These are phyloP conservation scores for Acromyrmex echinatior DNA, from an alignment of 1,140 invertebrate species.

Conservation along the genomic window DNA sequence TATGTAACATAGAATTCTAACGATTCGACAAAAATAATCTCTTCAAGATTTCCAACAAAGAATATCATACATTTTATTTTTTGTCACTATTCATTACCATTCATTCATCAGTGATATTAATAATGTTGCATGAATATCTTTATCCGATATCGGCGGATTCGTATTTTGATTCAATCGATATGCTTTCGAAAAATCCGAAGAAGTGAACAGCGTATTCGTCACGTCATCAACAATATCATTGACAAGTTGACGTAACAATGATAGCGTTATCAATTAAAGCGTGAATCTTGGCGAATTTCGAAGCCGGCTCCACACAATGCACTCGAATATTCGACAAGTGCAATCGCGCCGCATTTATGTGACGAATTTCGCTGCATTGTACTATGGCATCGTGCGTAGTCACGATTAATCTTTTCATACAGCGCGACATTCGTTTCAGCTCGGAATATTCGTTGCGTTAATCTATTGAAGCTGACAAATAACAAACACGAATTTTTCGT, in stretches of 20 bases:
- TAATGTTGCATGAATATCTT: background rate
- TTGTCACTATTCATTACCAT: background rate
- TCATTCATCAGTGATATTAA: background rate
- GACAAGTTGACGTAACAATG: slow-evolving; percentile 29
- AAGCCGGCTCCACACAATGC: background rate
- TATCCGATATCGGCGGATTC: slow-evolving; percentile 1
- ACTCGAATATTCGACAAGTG: slow-evolving; percentile 26
- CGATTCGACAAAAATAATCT: background rate
- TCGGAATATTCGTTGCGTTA: background rate
- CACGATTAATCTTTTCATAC: slow-evolving; percentile 43
- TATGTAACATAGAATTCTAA: background rate
- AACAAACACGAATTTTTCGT: background rate
- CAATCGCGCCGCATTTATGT: slow-evolving; percentile 9
- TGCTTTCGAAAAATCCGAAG: background rate
- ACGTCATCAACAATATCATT: slow-evolving; percentile 27
- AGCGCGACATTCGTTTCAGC: slow-evolving; percentile 4
- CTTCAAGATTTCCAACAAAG: background rate
- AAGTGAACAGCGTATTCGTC: background rate
- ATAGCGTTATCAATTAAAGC: slow-evolving; percentile 45
- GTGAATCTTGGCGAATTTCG: slow-evolving; percentile 20
- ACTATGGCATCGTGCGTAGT: background rate
- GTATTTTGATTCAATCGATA: slow-evolving; percentile 29
- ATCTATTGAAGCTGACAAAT: background rate
- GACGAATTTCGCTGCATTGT: slow-evolving; percentile 45
- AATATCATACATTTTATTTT: background rate